Conservation (phyloP, 2,113 vertebrate species). For the Pluvianellus socialis region DNA sequence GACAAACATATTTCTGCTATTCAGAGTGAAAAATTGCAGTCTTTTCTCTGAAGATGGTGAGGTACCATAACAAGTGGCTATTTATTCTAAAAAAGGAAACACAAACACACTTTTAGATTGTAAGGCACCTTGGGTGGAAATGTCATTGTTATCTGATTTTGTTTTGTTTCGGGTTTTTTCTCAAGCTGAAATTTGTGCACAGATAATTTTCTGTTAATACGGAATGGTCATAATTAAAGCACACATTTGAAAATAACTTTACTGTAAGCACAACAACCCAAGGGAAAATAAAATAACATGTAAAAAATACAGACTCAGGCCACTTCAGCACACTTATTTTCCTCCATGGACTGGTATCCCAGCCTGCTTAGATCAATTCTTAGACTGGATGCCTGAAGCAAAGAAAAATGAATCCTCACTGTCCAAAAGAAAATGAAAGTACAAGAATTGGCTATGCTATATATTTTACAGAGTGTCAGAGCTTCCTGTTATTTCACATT, state of each 20-base stretch:
- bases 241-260: not conserved
- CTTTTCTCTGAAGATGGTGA: not conserved
- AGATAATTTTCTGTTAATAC: not conserved
- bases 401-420: not conserved
- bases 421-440: not conserved
- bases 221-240: not conserved
- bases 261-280: not conserved
- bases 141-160: not conserved
- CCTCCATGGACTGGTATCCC: not conserved
- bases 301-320: not conserved
- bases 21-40: not conserved
- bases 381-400: not conserved
- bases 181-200: not conserved
- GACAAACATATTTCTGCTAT: not conserved
- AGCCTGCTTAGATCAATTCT: not conserved
- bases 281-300: not conserved
- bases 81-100: not conserved
- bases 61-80: not conserved
- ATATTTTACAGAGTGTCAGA: not conserved
- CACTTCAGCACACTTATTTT: not conserved
- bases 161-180: not conserved
- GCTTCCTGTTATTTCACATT: not conserved
- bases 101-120: not conserved
- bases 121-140: not conserved
- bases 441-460: not conserved